phyloP scores from a whole-genome alignment of 2,888 invertebrate species.

The Toxonevra muliebris region DNA sequence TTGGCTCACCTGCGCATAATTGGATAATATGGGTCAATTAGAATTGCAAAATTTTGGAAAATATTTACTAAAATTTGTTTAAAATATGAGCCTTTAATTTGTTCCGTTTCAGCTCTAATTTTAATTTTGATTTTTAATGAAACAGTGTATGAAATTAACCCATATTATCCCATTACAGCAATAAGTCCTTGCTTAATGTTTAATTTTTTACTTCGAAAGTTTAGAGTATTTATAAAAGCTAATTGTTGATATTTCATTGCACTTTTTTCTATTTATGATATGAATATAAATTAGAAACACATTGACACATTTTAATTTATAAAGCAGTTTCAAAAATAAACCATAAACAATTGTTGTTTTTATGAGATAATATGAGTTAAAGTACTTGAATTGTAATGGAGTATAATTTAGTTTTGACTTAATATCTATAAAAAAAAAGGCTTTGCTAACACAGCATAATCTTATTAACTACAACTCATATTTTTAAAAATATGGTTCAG shows the following conservation, averaged over 20 bases:
- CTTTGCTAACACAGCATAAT: too few species aligned
- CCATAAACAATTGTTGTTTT: conserved; percentile 21
- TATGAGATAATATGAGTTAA: conserved; percentile 61
- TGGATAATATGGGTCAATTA: conserved; percentile 60
- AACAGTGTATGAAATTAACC: conserved; percentile 42
- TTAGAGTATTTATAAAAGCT: background rate
- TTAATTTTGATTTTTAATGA: conserved; percentile 13
- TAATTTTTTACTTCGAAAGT: background rate
- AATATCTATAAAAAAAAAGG: too few species aligned
- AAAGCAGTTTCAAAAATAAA: conserved; percentile 1
- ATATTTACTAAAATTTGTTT: background rate
- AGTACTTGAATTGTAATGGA: conserved; percentile 15
- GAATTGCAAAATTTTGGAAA: conserved; percentile 10
- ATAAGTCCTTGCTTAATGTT: too few species aligned
- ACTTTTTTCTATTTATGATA: conserved; percentile 21
- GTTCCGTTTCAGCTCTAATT: background rate
- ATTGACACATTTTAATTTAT: too few species aligned
- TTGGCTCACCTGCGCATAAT: conserved; percentile 52
- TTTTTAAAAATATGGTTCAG: too few species aligned
- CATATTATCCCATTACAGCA: conserved; percentile 59
- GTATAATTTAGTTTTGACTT: background rate
- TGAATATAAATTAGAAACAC: conserved; percentile 15
- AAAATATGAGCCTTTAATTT: background rate
- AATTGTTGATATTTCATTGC: conserved; percentile 41
- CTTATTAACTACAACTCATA: too few species aligned